phyloP scores from a whole-genome alignment of 1,140 invertebrate species.

The Oreohelix idahoensis region DNA sequence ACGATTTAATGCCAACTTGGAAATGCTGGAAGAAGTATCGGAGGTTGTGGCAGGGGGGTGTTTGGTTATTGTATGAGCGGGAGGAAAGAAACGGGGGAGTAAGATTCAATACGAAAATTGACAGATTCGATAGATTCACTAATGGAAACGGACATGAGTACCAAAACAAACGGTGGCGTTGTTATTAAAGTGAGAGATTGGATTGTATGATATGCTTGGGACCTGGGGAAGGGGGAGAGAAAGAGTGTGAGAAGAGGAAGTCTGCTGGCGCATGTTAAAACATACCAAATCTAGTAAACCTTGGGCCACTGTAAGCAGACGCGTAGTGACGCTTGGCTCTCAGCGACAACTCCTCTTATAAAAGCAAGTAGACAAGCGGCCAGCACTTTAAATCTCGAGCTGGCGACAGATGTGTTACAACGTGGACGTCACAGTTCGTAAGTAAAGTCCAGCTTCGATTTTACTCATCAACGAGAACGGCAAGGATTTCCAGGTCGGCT shows the following conservation, averaged over 20 bases:
- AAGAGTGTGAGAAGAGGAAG: background rate
- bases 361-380: background rate
- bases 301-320: background rate
- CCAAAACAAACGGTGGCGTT: background rate
- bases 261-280: background rate
- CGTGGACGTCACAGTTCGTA: background rate
- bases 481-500: background rate
- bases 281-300: background rate
- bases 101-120: background rate
- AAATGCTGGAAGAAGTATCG: background rate
- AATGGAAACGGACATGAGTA: constrained; percentile 1
- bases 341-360: background rate
- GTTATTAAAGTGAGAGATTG: background rate
- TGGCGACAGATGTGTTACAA: background rate
- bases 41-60: background rate
- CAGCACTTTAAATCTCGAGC: background rate
- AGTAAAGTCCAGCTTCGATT: background rate
- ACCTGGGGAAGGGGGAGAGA: background rate
- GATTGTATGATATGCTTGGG: background rate
- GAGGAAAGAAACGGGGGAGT: background rate
- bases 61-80: background rate
- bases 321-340: background rate
- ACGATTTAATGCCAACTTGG: background rate
- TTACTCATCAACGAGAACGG: background rate
- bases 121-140: background rate